A percentile compares a stretch with the other conserved stretches of the same genome.
Evolutionary conservation across 2,888 invertebrate species (phyloP).

Genomic region (Caenorhabditis auriculariae): DNA sequence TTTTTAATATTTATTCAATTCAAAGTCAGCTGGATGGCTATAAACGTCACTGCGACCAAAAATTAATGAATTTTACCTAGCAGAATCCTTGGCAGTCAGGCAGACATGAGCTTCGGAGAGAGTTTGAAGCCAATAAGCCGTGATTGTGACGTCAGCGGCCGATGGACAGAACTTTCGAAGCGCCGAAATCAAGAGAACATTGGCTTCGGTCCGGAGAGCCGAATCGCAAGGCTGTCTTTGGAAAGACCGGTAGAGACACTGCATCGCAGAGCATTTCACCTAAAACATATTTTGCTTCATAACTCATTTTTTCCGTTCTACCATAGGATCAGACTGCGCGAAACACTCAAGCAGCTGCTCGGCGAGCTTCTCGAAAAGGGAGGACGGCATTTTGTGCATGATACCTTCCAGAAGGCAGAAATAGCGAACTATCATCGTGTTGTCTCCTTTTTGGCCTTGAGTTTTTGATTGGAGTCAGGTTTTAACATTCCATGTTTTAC

Average conservation of each 20-base stretch:
- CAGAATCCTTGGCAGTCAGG: conserved; percentile 43
- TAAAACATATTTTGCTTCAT: conserved; percentile 4
- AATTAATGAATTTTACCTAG: not conserved
- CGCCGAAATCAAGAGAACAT: conserved; percentile 43
- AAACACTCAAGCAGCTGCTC: conserved; percentile 47
- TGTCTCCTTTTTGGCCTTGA: conserved; percentile 24
- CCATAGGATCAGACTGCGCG: conserved; percentile 46
- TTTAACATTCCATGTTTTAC: not conserved
- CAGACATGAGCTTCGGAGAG: conserved; percentile 55
- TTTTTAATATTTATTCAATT: no score
- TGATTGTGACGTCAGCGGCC: conserved; percentile 46
- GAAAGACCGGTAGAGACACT: conserved; percentile 51
- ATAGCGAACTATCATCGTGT: conserved; percentile 40
- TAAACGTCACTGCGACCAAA: no score
- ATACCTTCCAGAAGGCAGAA: conserved; percentile 57
- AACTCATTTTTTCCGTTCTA: conserved; percentile 5
- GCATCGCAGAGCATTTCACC: conserved; percentile 54
- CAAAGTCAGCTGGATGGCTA: no score
- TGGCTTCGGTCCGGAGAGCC: conserved; percentile 46
- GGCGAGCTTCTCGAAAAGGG: conserved; percentile 45
- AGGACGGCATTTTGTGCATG: conserved; percentile 55
- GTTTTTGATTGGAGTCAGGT: not conserved
- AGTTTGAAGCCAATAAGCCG: conserved; percentile 58
- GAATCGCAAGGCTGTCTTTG: conserved; percentile 52
- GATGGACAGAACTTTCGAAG: conserved; percentile 42